Evolutionary conservation across 2,113 vertebrate species (phyloP).

Genomic region (Clarias magur): DNA sequence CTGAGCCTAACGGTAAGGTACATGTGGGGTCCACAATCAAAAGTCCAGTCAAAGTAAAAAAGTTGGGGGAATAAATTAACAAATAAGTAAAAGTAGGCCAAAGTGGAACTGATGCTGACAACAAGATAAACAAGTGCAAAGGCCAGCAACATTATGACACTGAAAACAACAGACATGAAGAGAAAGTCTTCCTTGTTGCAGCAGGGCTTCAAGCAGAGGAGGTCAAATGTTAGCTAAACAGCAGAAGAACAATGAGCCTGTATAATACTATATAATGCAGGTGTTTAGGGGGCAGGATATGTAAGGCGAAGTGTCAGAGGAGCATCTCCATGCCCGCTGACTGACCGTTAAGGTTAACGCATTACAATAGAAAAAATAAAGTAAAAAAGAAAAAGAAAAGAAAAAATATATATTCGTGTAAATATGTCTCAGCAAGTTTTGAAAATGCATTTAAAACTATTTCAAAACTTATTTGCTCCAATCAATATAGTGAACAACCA

Average conservation of each 20-base stretch:
- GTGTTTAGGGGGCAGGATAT: neutral
- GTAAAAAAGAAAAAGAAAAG: too few species aligned
- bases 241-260: conserved; percentile 1
- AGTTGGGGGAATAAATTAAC: conserved; percentile 3
- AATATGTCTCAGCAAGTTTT: neutral
- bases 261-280: conserved; percentile 13
- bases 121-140: conserved; percentile 36
- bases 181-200: neutral
- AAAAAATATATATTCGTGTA: too few species aligned
- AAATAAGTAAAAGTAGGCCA: neutral
- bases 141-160: conserved; percentile 11
- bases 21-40: neutral
- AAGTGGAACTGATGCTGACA: conserved; percentile 29
- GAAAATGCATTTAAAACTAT: neutral
- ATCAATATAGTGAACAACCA: neutral
- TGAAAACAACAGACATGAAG: neutral
- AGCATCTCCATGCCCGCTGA: neutral
- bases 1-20: neutral
- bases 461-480: too few species aligned
- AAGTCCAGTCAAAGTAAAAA: neutral
- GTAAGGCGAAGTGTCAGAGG: neutral
- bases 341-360: neutral
- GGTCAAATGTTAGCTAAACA: neutral
- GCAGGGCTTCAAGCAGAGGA: neutral
- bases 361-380: neutral